Evolutionary conservation across 2,113 vertebrate genomes (phyloP).

Genomic region (Pelecanus crispus): DNA sequence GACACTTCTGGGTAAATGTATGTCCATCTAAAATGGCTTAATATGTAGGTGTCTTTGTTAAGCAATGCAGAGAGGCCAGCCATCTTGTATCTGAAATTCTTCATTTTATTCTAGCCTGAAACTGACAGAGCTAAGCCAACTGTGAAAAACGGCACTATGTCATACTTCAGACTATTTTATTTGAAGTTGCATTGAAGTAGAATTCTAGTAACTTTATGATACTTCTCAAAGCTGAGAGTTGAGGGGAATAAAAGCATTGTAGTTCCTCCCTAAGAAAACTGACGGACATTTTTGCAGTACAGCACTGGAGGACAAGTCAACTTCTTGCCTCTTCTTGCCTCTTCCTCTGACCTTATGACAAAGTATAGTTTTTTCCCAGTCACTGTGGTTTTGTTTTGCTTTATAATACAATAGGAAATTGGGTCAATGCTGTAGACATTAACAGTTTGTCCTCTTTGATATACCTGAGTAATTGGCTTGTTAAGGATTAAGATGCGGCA

Average conservation of each 20-base stretch:
- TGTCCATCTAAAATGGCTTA: neutral
- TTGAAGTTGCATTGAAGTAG: neutral
- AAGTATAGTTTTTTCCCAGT: neutral
- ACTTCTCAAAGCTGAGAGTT: neutral
- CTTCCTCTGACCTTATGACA: neutral
- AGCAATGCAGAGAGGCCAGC: neutral
- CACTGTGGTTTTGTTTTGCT: neutral
- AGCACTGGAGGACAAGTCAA: neutral
- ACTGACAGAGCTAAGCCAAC: neutral
- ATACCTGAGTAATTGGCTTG: neutral
- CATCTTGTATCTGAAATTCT: neutral
- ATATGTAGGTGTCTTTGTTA: neutral
- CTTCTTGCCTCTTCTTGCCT: neutral
- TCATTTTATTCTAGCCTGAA: neutral
- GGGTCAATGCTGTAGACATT: neutral
- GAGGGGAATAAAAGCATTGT: neutral
- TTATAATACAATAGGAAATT: neutral
- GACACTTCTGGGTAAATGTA: neutral
- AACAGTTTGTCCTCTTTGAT: neutral
- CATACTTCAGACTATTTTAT: neutral
- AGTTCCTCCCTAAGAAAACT: neutral
- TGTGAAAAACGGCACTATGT: neutral
- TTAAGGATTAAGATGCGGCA: neutral
- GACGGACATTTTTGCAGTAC: neutral
- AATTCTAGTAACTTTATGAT: neutral